phyloP scores from a whole-genome alignment of 2,113 vertebrate species.

The Nerophis lumbriciformis region DNA sequence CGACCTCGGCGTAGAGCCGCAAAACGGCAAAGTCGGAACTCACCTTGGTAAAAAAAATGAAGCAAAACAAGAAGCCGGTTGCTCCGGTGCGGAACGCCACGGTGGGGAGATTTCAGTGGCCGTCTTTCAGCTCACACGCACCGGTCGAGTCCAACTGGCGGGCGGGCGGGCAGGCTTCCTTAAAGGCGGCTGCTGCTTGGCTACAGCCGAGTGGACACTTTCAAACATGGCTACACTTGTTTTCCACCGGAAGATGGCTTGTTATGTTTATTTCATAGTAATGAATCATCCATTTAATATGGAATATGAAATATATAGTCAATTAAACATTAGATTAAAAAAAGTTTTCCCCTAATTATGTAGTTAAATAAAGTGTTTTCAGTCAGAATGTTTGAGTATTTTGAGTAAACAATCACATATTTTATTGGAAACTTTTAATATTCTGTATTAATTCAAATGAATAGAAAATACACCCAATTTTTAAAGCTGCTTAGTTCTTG shows the following conservation, averaged over 20 bases:
- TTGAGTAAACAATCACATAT: too few species aligned
- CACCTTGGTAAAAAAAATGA: conserved; percentile 22
- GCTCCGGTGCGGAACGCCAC: conserved; percentile 11
- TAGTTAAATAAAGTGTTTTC: too few species aligned
- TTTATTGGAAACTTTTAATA: too few species aligned
- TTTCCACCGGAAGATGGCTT: conserved; percentile 1
- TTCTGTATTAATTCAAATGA: too few species aligned
- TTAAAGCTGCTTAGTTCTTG: too few species aligned
- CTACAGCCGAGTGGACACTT: conserved; percentile 32
- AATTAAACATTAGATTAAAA: too few species aligned
- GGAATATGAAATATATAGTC: too few species aligned
- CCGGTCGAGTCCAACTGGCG: conserved; percentile 43
- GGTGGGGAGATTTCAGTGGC: conserved; percentile 28
- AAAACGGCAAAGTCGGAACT: conserved; percentile 18
- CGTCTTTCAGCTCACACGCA: conserved; percentile 28
- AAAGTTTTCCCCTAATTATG: too few species aligned
- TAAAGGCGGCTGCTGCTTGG: conserved; percentile 20
- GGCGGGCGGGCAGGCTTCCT: conserved; percentile 52
- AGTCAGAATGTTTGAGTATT: too few species aligned
- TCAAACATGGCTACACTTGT: conserved; percentile 36
- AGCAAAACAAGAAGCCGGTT: background rate
- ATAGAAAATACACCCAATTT: too few species aligned
- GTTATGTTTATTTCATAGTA: too few species aligned
- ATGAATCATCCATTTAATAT: too few species aligned
- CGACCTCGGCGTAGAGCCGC: conserved; percentile 8